phyloP scores from a whole-genome alignment of 2,797 vertebrate species.

The Lophotriccus pileatus region DNA sequence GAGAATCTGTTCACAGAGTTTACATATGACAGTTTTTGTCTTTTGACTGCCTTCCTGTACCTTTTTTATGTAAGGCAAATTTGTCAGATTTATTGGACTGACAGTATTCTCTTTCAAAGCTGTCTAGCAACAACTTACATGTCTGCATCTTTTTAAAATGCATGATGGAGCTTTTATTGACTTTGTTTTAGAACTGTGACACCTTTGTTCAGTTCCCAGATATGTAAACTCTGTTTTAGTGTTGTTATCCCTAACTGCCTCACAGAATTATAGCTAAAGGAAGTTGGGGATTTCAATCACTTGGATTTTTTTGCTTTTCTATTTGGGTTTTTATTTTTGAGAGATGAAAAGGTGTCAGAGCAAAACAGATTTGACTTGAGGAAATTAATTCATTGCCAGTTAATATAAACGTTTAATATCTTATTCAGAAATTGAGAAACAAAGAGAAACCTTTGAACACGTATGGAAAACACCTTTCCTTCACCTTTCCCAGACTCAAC shows the following conservation, averaged over 20 bases:
- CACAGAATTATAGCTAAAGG: background rate
- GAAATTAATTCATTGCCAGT: background rate
- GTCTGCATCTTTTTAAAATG: background rate
- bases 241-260: background rate
- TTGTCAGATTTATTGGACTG: background rate
- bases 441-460: background rate
- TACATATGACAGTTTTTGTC: rapidly evolving
- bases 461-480: background rate
- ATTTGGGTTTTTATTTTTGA: background rate
- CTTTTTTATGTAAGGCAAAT: background rate
- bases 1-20: background rate
- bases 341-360: background rate
- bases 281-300: rapidly evolving
- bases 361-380: background rate
- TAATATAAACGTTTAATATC: background rate
- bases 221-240: background rate
- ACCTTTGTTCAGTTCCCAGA: background rate
- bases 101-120: background rate
- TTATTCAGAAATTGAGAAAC: background rate
- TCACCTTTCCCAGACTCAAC: background rate
- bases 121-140: background rate
- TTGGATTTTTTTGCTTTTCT: background rate
- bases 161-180: background rate
- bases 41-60: background rate
- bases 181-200: background rate